Evolutionary conservation across 2,113 vertebrate species (phyloP).

Genomic region (Gymnarchus niloticus): DNA sequence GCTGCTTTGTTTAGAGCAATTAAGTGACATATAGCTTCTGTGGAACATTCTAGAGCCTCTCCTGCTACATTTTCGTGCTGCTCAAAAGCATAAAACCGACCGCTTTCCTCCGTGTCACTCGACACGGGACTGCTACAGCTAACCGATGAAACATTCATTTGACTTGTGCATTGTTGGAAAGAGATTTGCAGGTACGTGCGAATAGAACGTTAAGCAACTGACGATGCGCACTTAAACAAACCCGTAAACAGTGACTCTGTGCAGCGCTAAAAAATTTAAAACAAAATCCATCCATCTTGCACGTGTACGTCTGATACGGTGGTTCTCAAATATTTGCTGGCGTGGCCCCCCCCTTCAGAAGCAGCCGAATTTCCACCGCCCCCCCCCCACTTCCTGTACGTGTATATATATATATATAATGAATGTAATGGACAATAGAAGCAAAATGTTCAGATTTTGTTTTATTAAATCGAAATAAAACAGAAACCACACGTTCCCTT

Average conservation of each 20-base stretch:
- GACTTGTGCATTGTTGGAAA: background rate
- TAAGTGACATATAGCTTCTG: conserved; percentile 13
- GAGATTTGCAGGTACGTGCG: background rate
- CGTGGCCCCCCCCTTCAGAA: too few relatives aligned
- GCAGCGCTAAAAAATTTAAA: background rate
- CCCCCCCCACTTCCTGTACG: too few relatives aligned
- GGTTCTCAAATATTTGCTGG: too few relatives aligned
- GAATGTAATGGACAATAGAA: too few relatives aligned
- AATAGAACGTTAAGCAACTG: background rate
- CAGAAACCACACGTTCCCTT: too few relatives aligned
- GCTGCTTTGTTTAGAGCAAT: conserved; percentile 13
- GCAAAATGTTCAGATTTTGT: too few relatives aligned
- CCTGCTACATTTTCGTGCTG: background rate
- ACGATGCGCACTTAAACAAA: background rate
- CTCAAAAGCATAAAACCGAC: background rate
- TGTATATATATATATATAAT: too few relatives aligned
- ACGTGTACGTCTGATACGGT: too few relatives aligned
- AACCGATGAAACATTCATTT: background rate
- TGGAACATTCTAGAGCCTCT: conserved; percentile 4
- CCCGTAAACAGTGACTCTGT: background rate
- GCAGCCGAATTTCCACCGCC: too few relatives aligned
- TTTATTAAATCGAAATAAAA: too few relatives aligned
- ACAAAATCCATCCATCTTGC: background rate
- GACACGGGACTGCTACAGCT: background rate
- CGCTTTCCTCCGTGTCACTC: background rate